Evolutionary conservation across 30 jellyfish, hydroid and myxozoan genomes (phyloP).

Genomic region (Aurelia sp.): DNA sequence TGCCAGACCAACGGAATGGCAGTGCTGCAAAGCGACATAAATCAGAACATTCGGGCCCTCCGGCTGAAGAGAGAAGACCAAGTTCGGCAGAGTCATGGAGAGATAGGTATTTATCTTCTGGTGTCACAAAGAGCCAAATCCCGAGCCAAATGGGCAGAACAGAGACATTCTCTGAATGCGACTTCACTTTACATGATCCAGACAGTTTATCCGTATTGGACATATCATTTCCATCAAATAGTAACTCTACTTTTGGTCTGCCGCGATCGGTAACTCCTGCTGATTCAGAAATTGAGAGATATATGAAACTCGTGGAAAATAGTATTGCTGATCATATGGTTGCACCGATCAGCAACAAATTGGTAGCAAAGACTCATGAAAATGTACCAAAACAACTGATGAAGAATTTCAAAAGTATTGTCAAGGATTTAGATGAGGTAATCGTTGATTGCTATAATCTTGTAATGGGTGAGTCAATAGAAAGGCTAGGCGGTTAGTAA

Average conservation of each 20-base stretch:
- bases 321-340: constrained; percentile 64
- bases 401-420: constrained; percentile 30
- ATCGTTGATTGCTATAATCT: no score
- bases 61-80: neutral
- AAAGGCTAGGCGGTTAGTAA: no score
- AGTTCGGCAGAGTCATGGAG: constrained; percentile 47
- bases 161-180: constrained; percentile 57
- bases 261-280: constrained; percentile 68
- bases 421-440: constrained; percentile 52
- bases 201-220: constrained; percentile 52
- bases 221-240: constrained; percentile 50
- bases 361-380: constrained; percentile 45
- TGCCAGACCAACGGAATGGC: neutral
- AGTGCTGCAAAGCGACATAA: neutral
- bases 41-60: neutral
- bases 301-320: constrained; percentile 36
- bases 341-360: constrained; percentile 48
- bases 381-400: constrained; percentile 48
- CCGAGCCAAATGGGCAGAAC: constrained; percentile 64
- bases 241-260: constrained; percentile 72
- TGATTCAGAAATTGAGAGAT: constrained; percentile 56
- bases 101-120: constrained; percentile 34
- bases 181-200: constrained; percentile 71
- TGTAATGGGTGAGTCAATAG: no score
- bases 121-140: constrained; percentile 40